Percentiles rank a stretch among this genome's conserved stretches.
These are phyloP conservation scores for Benthosema pterotum DNA, from an alignment of 2,797 vertebrate species.

Conservation along the genomic window DNA sequence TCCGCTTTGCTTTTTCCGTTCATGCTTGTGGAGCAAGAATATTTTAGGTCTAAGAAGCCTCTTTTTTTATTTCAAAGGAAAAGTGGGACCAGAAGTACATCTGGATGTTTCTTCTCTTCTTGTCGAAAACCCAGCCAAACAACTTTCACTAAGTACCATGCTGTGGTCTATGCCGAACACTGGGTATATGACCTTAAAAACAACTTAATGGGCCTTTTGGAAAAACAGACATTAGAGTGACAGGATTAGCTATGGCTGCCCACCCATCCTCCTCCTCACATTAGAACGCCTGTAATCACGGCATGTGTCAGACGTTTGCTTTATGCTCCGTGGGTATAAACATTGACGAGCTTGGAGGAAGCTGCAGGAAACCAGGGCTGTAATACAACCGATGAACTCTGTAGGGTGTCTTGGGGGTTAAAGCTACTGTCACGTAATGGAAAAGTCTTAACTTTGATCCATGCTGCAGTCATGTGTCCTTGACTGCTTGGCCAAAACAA, in stretches of 20 bases:
- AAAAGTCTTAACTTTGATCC: too few relatives aligned
- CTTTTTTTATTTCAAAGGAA: background rate
- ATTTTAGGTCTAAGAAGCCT: background rate
- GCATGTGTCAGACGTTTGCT: constrained; percentile 36
- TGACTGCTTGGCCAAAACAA: too few relatives aligned
- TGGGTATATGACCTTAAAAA: constrained; percentile 10
- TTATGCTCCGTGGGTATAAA: constrained; percentile 50
- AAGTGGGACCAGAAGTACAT: constrained; percentile 5
- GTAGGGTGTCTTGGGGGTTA: background rate
- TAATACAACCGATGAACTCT: constrained; percentile 35
- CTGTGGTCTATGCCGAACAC: constrained; percentile 1
- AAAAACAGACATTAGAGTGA: background rate
- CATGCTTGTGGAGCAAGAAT: background rate
- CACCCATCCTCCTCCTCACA: constrained; percentile 25
- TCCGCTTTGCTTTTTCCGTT: background rate
- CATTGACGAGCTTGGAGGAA: constrained; percentile 41
- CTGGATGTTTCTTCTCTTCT: background rate
- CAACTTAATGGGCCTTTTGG: constrained; percentile 12
- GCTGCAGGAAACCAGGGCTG: constrained; percentile 10
- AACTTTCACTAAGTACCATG: constrained; percentile 9
- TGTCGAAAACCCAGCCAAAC: background rate
- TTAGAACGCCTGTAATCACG: constrained; percentile 36
- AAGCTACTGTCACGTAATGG: too few relatives aligned
- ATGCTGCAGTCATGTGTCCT: too few relatives aligned
- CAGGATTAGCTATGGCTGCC: background rate